Conservation (phyloP, 2,797 vertebrate species). For the Tenualosa thibaudeaui region DNA sequence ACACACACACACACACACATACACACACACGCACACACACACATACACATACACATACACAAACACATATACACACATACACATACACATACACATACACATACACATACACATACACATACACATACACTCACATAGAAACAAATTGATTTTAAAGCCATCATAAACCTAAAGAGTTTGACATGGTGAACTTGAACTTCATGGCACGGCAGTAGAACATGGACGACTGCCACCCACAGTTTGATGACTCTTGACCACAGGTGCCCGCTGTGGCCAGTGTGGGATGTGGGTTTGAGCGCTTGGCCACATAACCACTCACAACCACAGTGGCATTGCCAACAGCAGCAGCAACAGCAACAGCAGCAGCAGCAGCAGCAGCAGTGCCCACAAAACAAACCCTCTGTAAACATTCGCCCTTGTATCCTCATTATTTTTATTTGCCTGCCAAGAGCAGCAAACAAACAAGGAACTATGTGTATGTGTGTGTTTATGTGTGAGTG, state of each 20-base stretch:
- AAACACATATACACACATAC: not conserved
- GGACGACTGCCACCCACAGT: not conserved
- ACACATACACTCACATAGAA: not conserved
- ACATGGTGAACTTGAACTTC: constrained; percentile 10
- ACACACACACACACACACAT: constrained; percentile 1
- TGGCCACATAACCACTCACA: not conserved
- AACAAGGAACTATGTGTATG: not conserved
- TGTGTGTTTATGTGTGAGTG: not conserved
- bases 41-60: not conserved
- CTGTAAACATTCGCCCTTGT: not conserved
- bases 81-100: not conserved
- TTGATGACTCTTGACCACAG: not conserved
- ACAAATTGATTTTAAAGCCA: not conserved
- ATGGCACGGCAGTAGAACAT: not conserved
- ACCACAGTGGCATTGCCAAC: constrained; percentile 8
- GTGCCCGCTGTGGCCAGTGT: not conserved
- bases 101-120: not conserved
- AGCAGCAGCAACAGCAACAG: not conserved
- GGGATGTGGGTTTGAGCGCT: not conserved
- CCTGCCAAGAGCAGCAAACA: constrained; percentile 13
- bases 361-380: not conserved
- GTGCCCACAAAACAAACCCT: not conserved
- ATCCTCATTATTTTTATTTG: not conserved
- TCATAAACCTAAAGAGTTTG: not conserved
- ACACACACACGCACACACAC: no score